phyloP scores from a whole-genome alignment of 2,888 invertebrate species.

The Drosophila pseudotalamancana region DNA sequence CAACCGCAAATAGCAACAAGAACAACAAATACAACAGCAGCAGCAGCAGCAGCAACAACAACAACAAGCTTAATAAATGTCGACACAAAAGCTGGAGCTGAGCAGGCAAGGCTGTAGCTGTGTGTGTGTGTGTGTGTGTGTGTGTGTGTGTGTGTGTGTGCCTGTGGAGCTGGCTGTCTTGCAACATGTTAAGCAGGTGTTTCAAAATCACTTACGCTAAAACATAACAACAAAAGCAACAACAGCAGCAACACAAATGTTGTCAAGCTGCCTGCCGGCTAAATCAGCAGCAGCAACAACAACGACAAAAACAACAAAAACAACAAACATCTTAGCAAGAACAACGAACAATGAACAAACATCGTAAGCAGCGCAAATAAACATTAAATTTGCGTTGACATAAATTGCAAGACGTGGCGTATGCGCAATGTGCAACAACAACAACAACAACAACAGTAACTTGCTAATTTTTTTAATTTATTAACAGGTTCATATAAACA shows the following conservation, averaged over 20 bases:
- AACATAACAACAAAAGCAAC: slow-evolving; percentile 46
- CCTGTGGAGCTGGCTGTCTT: slow-evolving; percentile 36
- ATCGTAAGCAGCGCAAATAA: slow-evolving; percentile 46
- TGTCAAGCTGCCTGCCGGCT: slow-evolving; percentile 37
- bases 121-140: background rate
- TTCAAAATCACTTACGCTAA: slow-evolving; percentile 76
- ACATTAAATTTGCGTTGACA: slow-evolving; percentile 52
- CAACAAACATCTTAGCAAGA: slow-evolving; percentile 4
- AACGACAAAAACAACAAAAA: slow-evolving; percentile 12
- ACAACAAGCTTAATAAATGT: slow-evolving; percentile 74
- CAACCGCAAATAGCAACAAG: slow-evolving; percentile 61
- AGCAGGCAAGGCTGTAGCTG: slow-evolving; percentile 7
- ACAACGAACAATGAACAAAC: slow-evolving; percentile 14
- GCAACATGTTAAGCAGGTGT: slow-evolving; percentile 78
- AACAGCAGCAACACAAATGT: slow-evolving; percentile 33
- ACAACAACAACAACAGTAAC: background rate
- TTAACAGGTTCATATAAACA: slow-evolving; percentile 12
- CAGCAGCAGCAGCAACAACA: slow-evolving; percentile 29
- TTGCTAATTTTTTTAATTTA: slow-evolving; percentile 6
- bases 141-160: slow-evolving; percentile 12
- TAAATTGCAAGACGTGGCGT: slow-evolving; percentile 47
- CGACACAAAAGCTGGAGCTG: slow-evolving; percentile 60
- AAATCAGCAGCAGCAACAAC: slow-evolving; percentile 18
- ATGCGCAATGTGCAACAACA: slow-evolving; percentile 45
- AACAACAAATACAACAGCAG: slow-evolving; percentile 16